Base-by-base conservation (phyloP, 2,888 invertebrate species). In the Phymatocera aterrima region DNA sequence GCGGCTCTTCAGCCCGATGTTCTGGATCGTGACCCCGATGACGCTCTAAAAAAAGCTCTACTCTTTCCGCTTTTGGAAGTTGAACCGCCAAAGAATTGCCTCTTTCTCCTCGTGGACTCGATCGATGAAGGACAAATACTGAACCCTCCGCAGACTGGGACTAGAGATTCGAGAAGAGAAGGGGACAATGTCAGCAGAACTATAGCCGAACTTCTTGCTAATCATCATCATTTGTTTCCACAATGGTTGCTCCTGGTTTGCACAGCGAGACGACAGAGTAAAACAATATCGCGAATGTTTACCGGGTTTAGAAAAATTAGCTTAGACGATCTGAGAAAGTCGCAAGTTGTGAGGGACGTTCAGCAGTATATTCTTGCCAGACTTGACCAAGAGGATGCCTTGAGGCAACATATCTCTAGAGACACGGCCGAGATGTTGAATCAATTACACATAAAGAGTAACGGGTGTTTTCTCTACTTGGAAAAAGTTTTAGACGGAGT, bases 371-470 rank as follows among this genome's bases (percentile, higher is more conserved):
- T 99, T 79, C 93, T 98, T 12, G 96, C 96, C 2, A 92, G 98
- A 0, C 91, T 99, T 48, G 98, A 98, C 88, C 95, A 96, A 10
- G 98, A 98, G 87, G 97, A 97, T 24, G 94, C 96, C 37, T 93
- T 98, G 8, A 92, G 97, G 48, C 97, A 97, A 80, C 97, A 98
- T 86, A 95, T 98, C 81, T 97, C 97, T 57, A 92, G 96, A 78
- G 97, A 97, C 87, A 98, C 98, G 0, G 98, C 98, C 0, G 98
- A 98, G 83, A 97, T 98, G 91, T 91, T 99, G 2, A 98, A 99
- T 91, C 98, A 98, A 87, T 92, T 99, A 54, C 95, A 98, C 87
- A 98, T 99, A 84, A 99, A 99, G 91, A 97, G 97, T 87, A 98
- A 98, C 87, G 99, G 98, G 0, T 97, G 97, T 85, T 94, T 97